These are phyloP conservation scores for Orthonyx spaldingii DNA, from an alignment of 2,113 vertebrate species.

Conservation along the genomic window DNA sequence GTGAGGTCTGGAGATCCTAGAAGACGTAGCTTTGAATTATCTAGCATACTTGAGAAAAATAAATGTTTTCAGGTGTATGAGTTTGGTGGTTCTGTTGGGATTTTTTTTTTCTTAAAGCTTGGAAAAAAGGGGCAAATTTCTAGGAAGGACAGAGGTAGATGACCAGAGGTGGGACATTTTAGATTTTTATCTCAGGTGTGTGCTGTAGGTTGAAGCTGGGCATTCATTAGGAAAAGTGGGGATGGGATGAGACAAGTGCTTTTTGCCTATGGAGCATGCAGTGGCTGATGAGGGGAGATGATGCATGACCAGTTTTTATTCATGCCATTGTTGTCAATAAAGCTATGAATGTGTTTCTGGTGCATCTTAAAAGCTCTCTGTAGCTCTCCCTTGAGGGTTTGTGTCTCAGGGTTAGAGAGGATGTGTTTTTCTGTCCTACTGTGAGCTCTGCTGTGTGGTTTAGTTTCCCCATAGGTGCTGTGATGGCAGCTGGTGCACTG, in stretches of 20 bases:
- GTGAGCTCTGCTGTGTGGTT: neutral
- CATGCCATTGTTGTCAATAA: fast-evolving
- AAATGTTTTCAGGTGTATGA: neutral
- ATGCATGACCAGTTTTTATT: neutral
- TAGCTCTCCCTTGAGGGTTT: neutral
- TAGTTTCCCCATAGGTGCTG: neutral
- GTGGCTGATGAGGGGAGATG: neutral
- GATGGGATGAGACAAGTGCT: neutral
- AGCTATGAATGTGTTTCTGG: neutral
- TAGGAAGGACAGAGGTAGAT: neutral
- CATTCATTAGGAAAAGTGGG: neutral
- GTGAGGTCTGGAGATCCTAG: neutral
- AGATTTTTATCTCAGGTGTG: neutral
- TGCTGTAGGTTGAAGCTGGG: neutral
- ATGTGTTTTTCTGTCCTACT: neutral
- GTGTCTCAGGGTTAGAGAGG: neutral
- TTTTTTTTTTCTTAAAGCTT: neutral
- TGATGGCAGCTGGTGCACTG: neutral
- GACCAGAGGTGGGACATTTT: neutral
- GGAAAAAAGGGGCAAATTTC: neutral
- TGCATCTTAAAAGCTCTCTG: neutral
- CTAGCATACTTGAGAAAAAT: neutral
- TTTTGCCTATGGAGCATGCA: neutral
- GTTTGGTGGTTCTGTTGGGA: neutral
- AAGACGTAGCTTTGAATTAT: neutral